Evolutionary conservation across 1,140 invertebrate species (phyloP).

Genomic region (Orussus abietinus): DNA sequence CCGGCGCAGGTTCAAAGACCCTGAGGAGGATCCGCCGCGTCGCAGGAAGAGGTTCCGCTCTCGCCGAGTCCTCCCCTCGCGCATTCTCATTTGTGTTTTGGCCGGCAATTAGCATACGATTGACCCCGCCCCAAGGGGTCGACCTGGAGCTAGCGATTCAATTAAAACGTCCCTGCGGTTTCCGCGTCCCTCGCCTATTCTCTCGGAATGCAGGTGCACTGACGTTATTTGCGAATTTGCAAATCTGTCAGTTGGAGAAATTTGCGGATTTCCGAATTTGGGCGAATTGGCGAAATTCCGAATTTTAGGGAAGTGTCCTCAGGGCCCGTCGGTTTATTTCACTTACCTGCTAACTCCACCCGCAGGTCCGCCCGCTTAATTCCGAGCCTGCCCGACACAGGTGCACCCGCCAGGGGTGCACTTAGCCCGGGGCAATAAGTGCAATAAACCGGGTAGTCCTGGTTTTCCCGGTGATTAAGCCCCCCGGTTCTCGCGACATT

Average conservation of each 20-base stretch:
- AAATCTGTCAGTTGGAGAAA: too few species aligned
- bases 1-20: slow-evolving; percentile 43
- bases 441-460: slow-evolving; percentile 14
- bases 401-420: slow-evolving; percentile 1
- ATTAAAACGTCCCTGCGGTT: slow-evolving; percentile 30
- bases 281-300: too few species aligned
- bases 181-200: not conserved
- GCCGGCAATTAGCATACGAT: slow-evolving; percentile 54
- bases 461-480: slow-evolving; percentile 16
- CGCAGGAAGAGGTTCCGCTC: slow-evolving; percentile 16
- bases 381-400: not conserved
- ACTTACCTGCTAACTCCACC: too few species aligned
- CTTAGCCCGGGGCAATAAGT: slow-evolving; percentile 9
- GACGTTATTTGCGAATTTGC: not conserved
- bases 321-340: too few species aligned
- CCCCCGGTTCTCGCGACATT: too few species aligned
- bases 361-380: too few species aligned
- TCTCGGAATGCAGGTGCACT: not conserved
- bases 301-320: too few species aligned
- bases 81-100: slow-evolving; percentile 42
- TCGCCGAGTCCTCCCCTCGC: slow-evolving; percentile 2
- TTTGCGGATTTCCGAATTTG: too few species aligned
- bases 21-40: slow-evolving; percentile 26
- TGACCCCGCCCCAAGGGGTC: slow-evolving; percentile 45
- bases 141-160: slow-evolving; percentile 27